These are phyloP conservation scores for Simalia tracyae DNA, from an alignment of 2,797 vertebrate species.

Conservation along the genomic window DNA sequence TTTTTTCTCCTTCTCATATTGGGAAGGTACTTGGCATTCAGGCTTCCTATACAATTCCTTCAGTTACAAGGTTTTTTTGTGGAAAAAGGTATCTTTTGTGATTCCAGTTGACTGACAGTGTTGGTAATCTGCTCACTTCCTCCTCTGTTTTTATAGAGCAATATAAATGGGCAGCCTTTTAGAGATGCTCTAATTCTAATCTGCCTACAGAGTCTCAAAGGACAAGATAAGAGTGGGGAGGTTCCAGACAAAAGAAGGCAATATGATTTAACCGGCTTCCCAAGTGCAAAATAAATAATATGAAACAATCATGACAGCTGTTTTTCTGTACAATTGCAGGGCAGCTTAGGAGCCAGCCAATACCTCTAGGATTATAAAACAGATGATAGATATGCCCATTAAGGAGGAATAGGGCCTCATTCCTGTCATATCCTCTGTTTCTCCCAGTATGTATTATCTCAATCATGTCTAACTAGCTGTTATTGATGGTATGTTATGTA, in stretches of 20 bases:
- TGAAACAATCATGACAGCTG: slow-evolving; percentile 16
- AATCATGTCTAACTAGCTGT: slow-evolving; percentile 27
- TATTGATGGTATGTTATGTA: slow-evolving; percentile 3
- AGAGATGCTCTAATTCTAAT: not conserved
- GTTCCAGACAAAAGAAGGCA: not conserved
- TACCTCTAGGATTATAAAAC: slow-evolving; percentile 26
- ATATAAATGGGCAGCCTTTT: slow-evolving; percentile 1
- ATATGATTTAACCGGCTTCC: slow-evolving; percentile 1
- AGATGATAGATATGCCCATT: slow-evolving; percentile 35
- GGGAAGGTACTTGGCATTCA: not conserved
- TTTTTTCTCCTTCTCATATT: not conserved
- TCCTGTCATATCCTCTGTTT: slow-evolving; percentile 20
- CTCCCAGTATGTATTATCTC: slow-evolving; percentile 2
- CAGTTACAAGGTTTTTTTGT: not conserved
- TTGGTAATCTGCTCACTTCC: not conserved
- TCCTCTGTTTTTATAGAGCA: not conserved
- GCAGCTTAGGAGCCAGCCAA: not conserved
- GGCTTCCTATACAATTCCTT: not conserved
- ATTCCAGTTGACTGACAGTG: not conserved
- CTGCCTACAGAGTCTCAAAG: not conserved
- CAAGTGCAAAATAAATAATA: slow-evolving; percentile 17
- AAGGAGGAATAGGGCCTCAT: not conserved
- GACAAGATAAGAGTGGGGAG: not conserved
- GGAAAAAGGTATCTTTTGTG: not conserved
- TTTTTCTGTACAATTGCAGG: not conserved